Conservation (phyloP, 2,113 vertebrate genomes). For the Azemiops feae region DNA sequence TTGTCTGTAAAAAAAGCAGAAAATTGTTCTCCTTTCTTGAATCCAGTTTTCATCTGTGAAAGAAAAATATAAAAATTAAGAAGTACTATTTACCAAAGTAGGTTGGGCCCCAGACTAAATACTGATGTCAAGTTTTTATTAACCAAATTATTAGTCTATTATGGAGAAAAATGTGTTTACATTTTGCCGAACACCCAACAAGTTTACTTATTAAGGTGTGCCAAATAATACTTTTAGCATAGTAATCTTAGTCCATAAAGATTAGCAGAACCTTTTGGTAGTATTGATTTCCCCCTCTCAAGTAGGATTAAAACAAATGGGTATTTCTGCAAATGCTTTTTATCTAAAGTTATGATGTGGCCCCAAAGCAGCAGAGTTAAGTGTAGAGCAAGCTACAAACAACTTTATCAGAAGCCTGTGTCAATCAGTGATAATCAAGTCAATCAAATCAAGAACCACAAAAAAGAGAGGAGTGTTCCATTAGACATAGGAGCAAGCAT, state of each 20-base stretch:
- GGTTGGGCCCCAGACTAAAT: slow-evolving; percentile 46
- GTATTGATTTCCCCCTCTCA: neutral
- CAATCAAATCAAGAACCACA: neutral
- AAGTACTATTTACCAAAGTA: slow-evolving; percentile 52
- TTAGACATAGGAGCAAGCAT: neutral
- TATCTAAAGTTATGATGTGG: neutral
- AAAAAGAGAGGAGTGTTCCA: neutral
- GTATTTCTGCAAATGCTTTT: neutral
- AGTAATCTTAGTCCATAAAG: neutral
- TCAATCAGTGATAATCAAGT: neutral
- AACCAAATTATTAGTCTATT: slow-evolving; percentile 11
- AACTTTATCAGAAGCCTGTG: neutral
- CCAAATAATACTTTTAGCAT: neutral
- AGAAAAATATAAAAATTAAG: slow-evolving; percentile 53
- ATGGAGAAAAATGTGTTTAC: neutral
- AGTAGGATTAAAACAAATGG: no score
- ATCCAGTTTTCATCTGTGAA: slow-evolving; percentile 70
- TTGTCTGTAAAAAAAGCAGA: slow-evolving; percentile 55
- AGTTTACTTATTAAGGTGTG: neutral
- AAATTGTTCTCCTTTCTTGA: slow-evolving; percentile 65
- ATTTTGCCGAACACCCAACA: neutral
- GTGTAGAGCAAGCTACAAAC: neutral
- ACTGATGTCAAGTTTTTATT: neutral
- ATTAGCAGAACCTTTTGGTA: neutral
- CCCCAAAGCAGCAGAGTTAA: neutral